Percentiles rank a stretch among this genome's conserved stretches.
Conservation (phyloP, 1,140 invertebrate genomes). For the Orius laevigatus region DNA sequence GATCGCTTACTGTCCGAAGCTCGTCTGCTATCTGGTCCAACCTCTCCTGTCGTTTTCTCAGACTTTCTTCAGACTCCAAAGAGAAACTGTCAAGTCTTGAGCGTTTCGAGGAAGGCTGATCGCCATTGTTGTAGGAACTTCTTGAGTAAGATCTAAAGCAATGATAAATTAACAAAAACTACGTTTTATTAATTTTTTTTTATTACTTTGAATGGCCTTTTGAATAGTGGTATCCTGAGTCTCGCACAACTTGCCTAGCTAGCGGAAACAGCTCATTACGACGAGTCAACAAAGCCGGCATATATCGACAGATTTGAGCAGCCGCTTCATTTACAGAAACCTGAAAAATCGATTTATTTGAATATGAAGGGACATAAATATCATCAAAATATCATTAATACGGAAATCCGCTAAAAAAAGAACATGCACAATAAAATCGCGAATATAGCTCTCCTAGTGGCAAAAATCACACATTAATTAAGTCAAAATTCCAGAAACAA, state of each 20-base stretch:
- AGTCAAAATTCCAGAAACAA: no score
- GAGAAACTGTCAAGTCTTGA: constrained; percentile 28
- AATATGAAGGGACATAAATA: background rate
- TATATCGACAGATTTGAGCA: constrained; percentile 80
- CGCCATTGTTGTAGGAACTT: constrained; percentile 14
- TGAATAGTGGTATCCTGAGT: constrained; percentile 80
- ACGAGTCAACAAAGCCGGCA: constrained; percentile 76
- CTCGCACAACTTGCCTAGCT: constrained; percentile 82
- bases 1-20: constrained; percentile 28
- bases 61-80: constrained; percentile 29
- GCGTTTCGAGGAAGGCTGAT: constrained; percentile 27
- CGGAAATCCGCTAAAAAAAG: no score
- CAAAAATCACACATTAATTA: no score
- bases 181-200: background rate
- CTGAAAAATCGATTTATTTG: no score
- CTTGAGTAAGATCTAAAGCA: constrained; percentile 6
- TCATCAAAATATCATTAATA: background rate
- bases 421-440: no score
- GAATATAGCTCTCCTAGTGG: no score
- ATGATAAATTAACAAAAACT: background rate
- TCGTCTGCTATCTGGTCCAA: constrained; percentile 33
- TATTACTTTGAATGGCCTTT: constrained; percentile 53
- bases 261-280: constrained; percentile 89
- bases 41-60: constrained; percentile 28
- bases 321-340: constrained; percentile 94